Conservation (phyloP, 2,888 invertebrate species). For the Oasisia sp. region DNA sequence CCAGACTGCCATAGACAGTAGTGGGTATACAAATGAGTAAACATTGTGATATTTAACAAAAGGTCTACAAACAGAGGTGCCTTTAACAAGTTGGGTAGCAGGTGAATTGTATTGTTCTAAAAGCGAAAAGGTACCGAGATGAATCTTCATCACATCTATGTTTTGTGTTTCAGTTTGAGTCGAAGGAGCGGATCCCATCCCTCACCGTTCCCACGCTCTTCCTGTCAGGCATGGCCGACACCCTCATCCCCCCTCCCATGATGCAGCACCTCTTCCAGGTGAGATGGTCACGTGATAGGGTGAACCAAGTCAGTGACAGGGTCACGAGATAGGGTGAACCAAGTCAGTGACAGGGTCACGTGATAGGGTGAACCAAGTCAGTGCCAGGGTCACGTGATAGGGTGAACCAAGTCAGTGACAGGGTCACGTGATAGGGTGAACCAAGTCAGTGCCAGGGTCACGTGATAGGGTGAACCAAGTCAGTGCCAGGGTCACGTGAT, state of each 20-base stretch:
- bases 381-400: not conserved
- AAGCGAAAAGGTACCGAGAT: not conserved
- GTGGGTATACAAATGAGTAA: too few relatives aligned
- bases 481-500: not conserved
- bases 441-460: too few relatives aligned
- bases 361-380: not conserved
- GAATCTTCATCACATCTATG: not conserved
- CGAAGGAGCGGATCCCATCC: conserved; percentile 76
- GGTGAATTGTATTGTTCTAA: not conserved
- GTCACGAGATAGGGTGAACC: not conserved
- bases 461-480: not conserved
- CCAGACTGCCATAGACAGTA: too few relatives aligned
- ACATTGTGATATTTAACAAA: too few relatives aligned
- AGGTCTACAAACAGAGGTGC: not conserved
- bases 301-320: not conserved
- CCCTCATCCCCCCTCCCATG: conserved; percentile 90
- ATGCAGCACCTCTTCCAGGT: conserved; percentile 81
- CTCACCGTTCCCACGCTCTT: conserved; percentile 84
- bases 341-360: too few relatives aligned
- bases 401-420: not conserved
- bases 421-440: not conserved
- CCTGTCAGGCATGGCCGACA: conserved; percentile 87
- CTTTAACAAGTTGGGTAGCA: not conserved
- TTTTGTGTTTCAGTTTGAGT: conserved; percentile 64
- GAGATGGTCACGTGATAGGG: conserved; percentile 36